Evolutionary conservation across 1,140 invertebrate species (phyloP), one percentile per base, ranked within the genome.

Genomic region (Nylanderia fulva): DNA sequence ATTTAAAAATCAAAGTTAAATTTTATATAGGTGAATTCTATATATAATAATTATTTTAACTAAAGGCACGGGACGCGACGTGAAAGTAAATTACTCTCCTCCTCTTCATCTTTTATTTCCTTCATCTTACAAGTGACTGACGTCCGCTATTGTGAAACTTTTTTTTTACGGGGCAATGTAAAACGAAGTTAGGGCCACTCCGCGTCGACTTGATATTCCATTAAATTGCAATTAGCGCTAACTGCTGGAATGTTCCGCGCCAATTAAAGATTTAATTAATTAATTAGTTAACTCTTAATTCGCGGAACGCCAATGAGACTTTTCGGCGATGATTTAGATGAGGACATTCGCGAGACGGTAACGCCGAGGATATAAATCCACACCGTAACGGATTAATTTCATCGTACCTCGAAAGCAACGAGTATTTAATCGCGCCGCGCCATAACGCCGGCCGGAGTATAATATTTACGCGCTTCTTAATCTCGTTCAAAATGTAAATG

Each of bases 381-480:
- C 84, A 92, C 84, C 88, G 86, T 90, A 91, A 91, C 90, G 84
- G 92, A 93, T 94, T 94, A 94, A 94, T 93, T 92, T 91, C 90
- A 92, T 91, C 90, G 90, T 91, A 89, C 91, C 90, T 93, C 85
- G 86, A 86, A 90, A 86, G 87, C 85, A 79, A 45, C 48, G 79
- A 90, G 91, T 92, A 93, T 93, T 93, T 93, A 92, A 92, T 91
- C 85, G 63, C 60, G 64, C 74, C 75, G 63, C 75, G 8, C 29
- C 45, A 13, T 56, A 66, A 42, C 24, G 45, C 54, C 42, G 42
- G 58, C 27, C 69, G 42, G 42, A 54, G n/a, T 56, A n/a, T 21
- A 68, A 76, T 84, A 87, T 72, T 87, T 66, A 66, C 36, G 45
- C 29, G 18, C 39, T 52, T 66, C 36, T 63, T 84, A 66, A 86